phyloP scores from a whole-genome alignment of 2,888 invertebrate species.

The Agrotis segetum region DNA sequence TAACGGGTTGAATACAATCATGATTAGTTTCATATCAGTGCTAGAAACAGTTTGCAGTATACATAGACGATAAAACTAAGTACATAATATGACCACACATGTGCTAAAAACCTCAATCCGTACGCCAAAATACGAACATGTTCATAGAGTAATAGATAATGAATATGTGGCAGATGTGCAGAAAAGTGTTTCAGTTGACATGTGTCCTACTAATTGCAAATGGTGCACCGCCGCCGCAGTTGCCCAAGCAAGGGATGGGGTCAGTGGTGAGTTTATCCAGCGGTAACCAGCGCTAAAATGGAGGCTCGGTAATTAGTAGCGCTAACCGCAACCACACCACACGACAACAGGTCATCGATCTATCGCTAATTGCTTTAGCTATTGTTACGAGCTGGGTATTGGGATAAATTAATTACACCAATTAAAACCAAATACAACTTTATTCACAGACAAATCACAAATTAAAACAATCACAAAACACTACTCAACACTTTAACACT shows the following conservation, averaged over 20 bases:
- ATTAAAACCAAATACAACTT: too few species aligned
- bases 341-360: slow-evolving; percentile 62
- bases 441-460: too few species aligned
- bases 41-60: slow-evolving; percentile 28
- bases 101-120: slow-evolving; percentile 5
- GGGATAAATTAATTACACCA: too few species aligned
- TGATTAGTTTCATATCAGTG: slow-evolving; percentile 12
- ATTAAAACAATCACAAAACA: too few species aligned
- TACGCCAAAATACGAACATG: slow-evolving; percentile 11
- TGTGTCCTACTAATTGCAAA: slow-evolving; percentile 82
- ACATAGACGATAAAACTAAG: neutral
- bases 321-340: slow-evolving; percentile 54
- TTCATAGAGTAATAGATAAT: slow-evolving; percentile 28
- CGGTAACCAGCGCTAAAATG: slow-evolving; percentile 51
- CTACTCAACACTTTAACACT: too few species aligned
- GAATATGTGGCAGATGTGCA: slow-evolving; percentile 75
- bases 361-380: slow-evolving; percentile 62
- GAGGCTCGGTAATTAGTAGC: slow-evolving; percentile 31
- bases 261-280: slow-evolving; percentile 82
- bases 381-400: too few species aligned
- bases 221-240: slow-evolving; percentile 84
- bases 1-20: slow-evolving; percentile 16
- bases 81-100: slow-evolving; percentile 1
- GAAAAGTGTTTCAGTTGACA: slow-evolving; percentile 79
- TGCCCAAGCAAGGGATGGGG: slow-evolving; percentile 79